phyloP scores from a whole-genome alignment of 2,888 invertebrate species.

The Sialis fuliginosa region DNA sequence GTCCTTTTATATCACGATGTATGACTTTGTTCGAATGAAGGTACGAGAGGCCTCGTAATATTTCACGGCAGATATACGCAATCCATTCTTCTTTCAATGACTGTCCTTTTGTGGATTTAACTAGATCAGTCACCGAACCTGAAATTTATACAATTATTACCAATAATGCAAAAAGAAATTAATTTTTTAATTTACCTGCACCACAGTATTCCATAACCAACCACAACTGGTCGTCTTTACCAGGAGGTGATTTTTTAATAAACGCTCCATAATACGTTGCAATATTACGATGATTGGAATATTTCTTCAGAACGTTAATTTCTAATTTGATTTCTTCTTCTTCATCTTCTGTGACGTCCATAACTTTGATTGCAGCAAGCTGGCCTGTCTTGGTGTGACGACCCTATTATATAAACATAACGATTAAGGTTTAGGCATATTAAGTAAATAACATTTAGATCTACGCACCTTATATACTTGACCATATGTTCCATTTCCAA shows the following conservation, averaged over 20 bases:
- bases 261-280: slow-evolving; percentile 99
- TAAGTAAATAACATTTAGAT: slow-evolving; percentile 3
- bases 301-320: slow-evolving; percentile 98
- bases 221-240: slow-evolving; percentile 99
- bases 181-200: slow-evolving; percentile 40
- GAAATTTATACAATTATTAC: slow-evolving; percentile 11
- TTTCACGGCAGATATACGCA: slow-evolving; percentile 96
- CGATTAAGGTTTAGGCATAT: not conserved
- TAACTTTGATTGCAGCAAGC: slow-evolving; percentile 99
- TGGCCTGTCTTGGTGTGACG: slow-evolving; percentile 99
- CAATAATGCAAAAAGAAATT: too few species aligned
- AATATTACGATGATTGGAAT: slow-evolving; percentile 97
- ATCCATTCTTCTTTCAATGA: slow-evolving; percentile 99
- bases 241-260: slow-evolving; percentile 96
- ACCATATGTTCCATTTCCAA: slow-evolving; percentile 99
- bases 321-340: slow-evolving; percentile 99
- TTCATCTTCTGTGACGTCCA: slow-evolving; percentile 99
- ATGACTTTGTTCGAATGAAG: slow-evolving; percentile 98
- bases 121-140: slow-evolving; percentile 95
- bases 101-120: slow-evolving; percentile 97
- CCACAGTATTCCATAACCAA: slow-evolving; percentile 99
- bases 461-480: slow-evolving; percentile 93
- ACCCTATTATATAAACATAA: slow-evolving; percentile 42
- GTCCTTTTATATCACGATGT: slow-evolving; percentile 98
- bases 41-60: slow-evolving; percentile 87